Conservation (phyloP, 2,797 vertebrate genomes). For the Spinus olivaceus region DNA sequence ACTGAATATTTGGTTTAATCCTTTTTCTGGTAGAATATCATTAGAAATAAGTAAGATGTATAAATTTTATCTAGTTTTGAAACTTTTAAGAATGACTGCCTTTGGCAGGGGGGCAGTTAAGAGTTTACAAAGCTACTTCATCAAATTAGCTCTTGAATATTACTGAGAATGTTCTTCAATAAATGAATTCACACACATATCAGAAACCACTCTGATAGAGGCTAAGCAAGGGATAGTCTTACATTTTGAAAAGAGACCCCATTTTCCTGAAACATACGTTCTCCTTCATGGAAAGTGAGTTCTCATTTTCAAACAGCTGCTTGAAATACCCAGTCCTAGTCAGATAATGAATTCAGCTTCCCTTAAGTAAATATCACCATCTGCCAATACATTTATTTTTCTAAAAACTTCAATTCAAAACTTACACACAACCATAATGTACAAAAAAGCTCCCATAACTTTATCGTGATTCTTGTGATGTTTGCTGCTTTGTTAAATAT, state of each 20-base stretch:
- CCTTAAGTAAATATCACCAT: slow-evolving; percentile 62
- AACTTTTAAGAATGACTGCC: background rate
- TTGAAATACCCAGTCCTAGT: slow-evolving; percentile 40
- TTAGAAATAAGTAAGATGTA: background rate
- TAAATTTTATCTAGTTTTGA: background rate
- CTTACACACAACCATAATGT: background rate
- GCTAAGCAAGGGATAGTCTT: background rate
- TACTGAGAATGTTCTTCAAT: background rate
- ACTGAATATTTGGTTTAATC: background rate
- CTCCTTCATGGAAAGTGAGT: slow-evolving; percentile 19
- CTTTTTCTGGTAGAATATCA: background rate
- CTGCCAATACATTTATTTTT: slow-evolving; percentile 44
- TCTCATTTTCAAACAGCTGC: slow-evolving; percentile 54
- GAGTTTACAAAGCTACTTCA: background rate
- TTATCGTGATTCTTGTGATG: background rate
- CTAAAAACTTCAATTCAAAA: slow-evolving; percentile 15
- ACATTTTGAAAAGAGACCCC: background rate
- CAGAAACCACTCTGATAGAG: background rate
- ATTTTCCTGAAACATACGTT: slow-evolving; percentile 36
- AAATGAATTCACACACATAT: background rate
- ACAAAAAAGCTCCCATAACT: background rate
- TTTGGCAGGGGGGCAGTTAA: background rate
- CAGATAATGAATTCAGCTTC: slow-evolving; percentile 54
- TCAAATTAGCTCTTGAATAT: background rate
- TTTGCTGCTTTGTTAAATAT: background rate